These are phyloP conservation scores for Ditylenchus weischeri DNA, from an alignment of 2,888 invertebrate genomes.

Conservation along the genomic window DNA sequence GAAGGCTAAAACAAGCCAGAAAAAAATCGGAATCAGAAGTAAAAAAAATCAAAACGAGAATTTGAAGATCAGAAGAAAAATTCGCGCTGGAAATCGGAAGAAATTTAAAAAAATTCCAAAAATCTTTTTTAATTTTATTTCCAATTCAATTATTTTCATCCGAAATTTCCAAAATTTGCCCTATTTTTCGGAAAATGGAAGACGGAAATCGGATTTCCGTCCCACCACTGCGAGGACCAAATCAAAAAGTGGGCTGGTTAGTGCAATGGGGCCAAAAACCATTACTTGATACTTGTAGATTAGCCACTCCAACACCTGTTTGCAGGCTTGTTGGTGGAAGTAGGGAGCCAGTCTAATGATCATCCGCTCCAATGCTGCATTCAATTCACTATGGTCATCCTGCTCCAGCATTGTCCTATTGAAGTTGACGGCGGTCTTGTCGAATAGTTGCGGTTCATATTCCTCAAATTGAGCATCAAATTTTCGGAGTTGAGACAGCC, in stretches of 20 bases:
- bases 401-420: slow-evolving; percentile 67
- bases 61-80: no score
- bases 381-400: slow-evolving; percentile 74
- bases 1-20: no score
- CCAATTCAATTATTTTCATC: no score
- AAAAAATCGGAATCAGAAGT: no score
- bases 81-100: no score
- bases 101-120: no score
- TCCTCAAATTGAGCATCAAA: slow-evolving; percentile 73
- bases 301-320: slow-evolving; percentile 92
- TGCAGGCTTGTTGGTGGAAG: slow-evolving; percentile 76
- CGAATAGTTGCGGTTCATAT: slow-evolving; percentile 76
- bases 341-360: slow-evolving; percentile 79
- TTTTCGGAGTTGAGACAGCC: slow-evolving; percentile 76
- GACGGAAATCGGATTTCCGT: no score
- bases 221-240: no score
- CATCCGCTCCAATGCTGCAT: slow-evolving; percentile 75
- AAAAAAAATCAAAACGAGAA: no score
- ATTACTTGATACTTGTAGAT: slow-evolving; percentile 68
- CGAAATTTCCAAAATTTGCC: no score
- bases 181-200: no score
- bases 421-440: slow-evolving; percentile 72
- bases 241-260: background rate
- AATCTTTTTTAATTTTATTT: no score
- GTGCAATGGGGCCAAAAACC: background rate